Conservation (phyloP, 2,797 vertebrate species). For the Salarias fasciatus region DNA sequence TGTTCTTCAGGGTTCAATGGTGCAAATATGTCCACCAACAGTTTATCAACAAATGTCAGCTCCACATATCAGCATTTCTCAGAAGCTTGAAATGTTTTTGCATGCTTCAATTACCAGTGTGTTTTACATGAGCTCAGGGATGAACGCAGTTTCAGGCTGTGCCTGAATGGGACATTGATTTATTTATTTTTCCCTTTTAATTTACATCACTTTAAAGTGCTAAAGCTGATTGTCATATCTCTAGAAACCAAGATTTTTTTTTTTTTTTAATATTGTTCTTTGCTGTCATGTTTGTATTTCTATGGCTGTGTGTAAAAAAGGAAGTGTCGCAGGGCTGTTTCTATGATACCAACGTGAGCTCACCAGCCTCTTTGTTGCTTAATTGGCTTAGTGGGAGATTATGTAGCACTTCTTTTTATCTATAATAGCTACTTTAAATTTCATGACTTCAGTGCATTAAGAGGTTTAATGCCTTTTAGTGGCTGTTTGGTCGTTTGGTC, state of each 20-base stretch:
- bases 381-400: neutral
- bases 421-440: neutral
- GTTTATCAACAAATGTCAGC: constrained; percentile 41
- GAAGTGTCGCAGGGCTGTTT: neutral
- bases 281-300: neutral
- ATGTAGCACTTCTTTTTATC: neutral
- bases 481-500: constrained; percentile 11
- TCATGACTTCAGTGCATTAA: neutral
- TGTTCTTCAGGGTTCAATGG: neutral
- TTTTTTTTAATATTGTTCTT: neutral
- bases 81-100: constrained; percentile 49
- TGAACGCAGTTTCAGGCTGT: constrained; percentile 6
- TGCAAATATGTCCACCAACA: constrained; percentile 14
- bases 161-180: constrained; percentile 18
- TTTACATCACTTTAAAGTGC: constrained; percentile 23
- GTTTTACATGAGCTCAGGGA: constrained; percentile 23
- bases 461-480: constrained; percentile 3
- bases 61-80: constrained; percentile 40
- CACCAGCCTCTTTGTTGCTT: neutral
- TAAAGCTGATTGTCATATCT: neutral
- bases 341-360: neutral
- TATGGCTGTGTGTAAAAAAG: neutral
- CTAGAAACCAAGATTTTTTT: neutral
- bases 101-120: constrained; percentile 48
- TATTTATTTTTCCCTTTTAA: constrained; percentile 1